Percentiles rank a stretch among this genome's conserved stretches.
Evolutionary conservation across 2,888 invertebrate species (phyloP).

Genomic region (Ormia ochracea): DNA sequence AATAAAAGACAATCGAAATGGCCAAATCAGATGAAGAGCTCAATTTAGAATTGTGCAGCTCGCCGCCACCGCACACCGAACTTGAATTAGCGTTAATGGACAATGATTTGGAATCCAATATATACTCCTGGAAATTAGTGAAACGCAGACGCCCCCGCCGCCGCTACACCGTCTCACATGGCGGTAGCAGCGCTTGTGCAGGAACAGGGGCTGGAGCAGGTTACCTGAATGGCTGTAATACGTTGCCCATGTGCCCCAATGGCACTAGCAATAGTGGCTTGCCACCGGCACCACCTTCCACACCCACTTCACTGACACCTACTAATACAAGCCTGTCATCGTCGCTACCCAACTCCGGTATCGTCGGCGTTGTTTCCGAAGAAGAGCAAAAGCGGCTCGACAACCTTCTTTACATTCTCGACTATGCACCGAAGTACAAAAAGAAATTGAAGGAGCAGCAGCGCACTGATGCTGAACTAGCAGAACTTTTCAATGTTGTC

Average conservation of each 20-base stretch:
- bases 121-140: constrained; percentile 63
- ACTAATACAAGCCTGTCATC: constrained; percentile 66
- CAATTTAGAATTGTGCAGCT: constrained; percentile 61
- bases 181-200: constrained; percentile 49
- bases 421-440: constrained; percentile 67
- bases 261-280: constrained; percentile 60
- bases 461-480: constrained; percentile 71
- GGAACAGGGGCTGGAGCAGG: background rate
- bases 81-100: constrained; percentile 61
- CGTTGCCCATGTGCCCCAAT: constrained; percentile 12
- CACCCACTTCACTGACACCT: constrained; percentile 72
- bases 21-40: constrained; percentile 66
- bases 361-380: constrained; percentile 43
- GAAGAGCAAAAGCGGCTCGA: constrained; percentile 63
- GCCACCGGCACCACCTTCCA: constrained; percentile 73
- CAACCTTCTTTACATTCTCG: constrained; percentile 65
- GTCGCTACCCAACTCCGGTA: constrained; percentile 55
- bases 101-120: constrained; percentile 49
- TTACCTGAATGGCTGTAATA: constrained; percentile 1
- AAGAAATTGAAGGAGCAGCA: constrained; percentile 70
- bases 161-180: constrained; percentile 73
- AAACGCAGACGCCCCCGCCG: constrained; percentile 66
- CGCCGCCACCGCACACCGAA: constrained; percentile 62
- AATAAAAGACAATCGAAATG: constrained; percentile 66
- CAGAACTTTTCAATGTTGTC: constrained; percentile 72